Evolutionary conservation across 2,888 invertebrate genomes (phyloP), one percentile per base, ranked within the genome.

Genomic region (Hipparchia sbordonii): DNA sequence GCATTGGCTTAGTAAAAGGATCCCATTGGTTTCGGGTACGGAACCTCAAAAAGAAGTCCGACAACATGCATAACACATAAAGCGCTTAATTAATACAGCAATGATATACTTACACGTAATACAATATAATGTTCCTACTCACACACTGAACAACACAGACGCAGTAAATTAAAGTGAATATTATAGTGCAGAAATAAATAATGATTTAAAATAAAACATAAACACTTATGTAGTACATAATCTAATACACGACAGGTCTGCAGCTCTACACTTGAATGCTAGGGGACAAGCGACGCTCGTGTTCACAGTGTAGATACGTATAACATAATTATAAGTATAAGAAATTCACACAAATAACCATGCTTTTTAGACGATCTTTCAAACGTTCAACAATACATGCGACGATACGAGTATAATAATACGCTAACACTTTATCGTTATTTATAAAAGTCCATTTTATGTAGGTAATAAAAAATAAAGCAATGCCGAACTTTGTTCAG

Each of bases 271-370:
- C 92, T 92, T 90, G 91, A 87, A 82, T 82, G 81, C 87, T 87
- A 89, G 85, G 86, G 84, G 84, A 81, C 89, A 90, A 88, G 90
- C 91, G 89, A 90, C 91, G 89, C 87, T 89, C 88, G 87, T 84
- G 86, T 82, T 77, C 83, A 88, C 87, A 86, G 81, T 81, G 79
- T 79, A 65, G 12, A 48, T 67, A 67, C 56, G 59, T 48, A 67
- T 45, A 48, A 63, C 7, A 63, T 48, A 12, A n/a, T 23, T 57
- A 57, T 57, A 57, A 8, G n/a, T 45, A 59, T 48, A 23, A 54
- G 46, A 45, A 10, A 57, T 67, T 51, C 39, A 61, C 51, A 61
- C 51, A 69, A 46, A 73, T 54, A 51, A 72, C 69, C 76, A 76
- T 76, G 74, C 76, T 72, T 59, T 65, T 70, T 62, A 70, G 46